Percentiles rank a stretch among this genome's conserved stretches.
phyloP scores from a whole-genome alignment of 2,888 invertebrate species.

The Epiperipatus broadwayi region DNA sequence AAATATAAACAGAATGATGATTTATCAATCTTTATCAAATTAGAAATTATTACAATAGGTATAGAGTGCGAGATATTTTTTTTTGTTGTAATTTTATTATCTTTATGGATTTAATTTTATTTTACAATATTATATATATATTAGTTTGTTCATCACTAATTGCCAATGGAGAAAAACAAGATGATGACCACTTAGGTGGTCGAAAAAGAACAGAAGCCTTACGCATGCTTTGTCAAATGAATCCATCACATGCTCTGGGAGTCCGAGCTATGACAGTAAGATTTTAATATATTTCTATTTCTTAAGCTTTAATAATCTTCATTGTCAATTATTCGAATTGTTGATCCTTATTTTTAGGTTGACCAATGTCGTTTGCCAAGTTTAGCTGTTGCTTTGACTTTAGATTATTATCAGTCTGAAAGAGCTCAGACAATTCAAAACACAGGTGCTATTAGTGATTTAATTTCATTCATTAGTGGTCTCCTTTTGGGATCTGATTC shows the following conservation, averaged over 20 bases:
- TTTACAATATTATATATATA: constrained; percentile 13
- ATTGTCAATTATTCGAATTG: too few species aligned
- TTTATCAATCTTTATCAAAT: constrained; percentile 6
- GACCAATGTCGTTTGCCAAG: constrained; percentile 76
- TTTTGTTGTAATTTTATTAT: constrained; percentile 13
- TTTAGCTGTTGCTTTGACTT: constrained; percentile 57
- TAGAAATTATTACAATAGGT: too few species aligned
- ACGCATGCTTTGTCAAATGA: constrained; percentile 63
- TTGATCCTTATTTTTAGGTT: constrained; percentile 31
- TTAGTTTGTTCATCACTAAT: constrained; percentile 64
- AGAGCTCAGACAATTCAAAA: too few species aligned
- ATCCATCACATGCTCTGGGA: constrained; percentile 62
- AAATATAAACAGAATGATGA: too few species aligned
- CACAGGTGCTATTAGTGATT: constrained; percentile 28
- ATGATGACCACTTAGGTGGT: constrained; percentile 70
- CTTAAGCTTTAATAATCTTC: constrained; percentile 4
- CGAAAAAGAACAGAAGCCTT: constrained; percentile 51
- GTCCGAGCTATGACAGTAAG: constrained; percentile 62
- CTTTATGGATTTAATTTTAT: too few species aligned
- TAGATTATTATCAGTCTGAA: constrained; percentile 32
- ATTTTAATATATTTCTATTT: constrained; percentile 5
- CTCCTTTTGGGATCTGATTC: constrained; percentile 73
- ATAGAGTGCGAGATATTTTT: background rate
- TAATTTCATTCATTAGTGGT: constrained; percentile 69
- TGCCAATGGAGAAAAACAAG: constrained; percentile 60